A percentile compares a stretch with the other conserved stretches of the same genome.
Conservation (phyloP, 2,113 vertebrate species). For the Melanostigma gelatinosum region DNA sequence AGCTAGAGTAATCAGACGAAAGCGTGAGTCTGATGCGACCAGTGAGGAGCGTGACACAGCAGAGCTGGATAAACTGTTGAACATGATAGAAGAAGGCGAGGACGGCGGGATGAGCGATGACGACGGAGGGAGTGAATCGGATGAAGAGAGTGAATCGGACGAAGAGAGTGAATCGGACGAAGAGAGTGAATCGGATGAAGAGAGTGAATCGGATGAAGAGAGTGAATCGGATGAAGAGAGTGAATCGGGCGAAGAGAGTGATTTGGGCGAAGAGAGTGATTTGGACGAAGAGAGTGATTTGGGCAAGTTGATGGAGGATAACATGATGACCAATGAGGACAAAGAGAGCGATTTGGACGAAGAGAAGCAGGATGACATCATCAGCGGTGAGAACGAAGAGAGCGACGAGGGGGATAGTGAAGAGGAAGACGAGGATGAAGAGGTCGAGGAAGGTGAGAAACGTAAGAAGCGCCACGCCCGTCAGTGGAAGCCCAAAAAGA, state of each 20-base stretch:
- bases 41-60: neutral
- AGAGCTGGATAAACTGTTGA: neutral
- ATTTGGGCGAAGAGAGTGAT: neutral
- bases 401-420: neutral
- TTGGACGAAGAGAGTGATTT: neutral
- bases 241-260: too few species aligned
- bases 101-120: neutral
- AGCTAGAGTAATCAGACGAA: neutral
- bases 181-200: too few species aligned
- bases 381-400: neutral
- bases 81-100: neutral
- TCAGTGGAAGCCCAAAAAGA: rapidly evolving
- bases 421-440: neutral
- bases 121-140: too few species aligned
- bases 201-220: too few species aligned
- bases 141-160: too few species aligned
- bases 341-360: neutral
- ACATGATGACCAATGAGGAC: too few species aligned
- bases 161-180: too few species aligned
- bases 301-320: too few species aligned
- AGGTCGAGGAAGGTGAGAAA: neutral
- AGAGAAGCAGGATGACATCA: neutral
- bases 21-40: neutral
- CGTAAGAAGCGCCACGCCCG: rapidly evolving
- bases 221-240: too few species aligned